Evolutionary conservation across 1,140 invertebrate genomes (phyloP), one percentile per base, ranked within the genome.

Genomic region (Metopolophium dirhodum): DNA sequence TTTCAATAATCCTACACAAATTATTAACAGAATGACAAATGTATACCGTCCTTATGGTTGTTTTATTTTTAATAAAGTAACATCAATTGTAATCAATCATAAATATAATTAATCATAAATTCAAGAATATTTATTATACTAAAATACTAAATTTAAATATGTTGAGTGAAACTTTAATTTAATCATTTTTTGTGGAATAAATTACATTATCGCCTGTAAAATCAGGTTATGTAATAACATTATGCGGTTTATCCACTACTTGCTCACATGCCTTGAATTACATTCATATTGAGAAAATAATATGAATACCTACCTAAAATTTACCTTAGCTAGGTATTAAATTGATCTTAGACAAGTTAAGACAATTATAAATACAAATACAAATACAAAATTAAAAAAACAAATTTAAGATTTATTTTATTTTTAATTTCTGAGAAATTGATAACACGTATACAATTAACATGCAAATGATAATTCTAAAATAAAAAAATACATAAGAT

Each of bases 1-100:
- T 94, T 98, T 97, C 86, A 99, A 95, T 89, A 98, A 97, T 57
- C 98, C 98, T 92, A 83, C 7, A 54, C 49, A 92, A 35, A 92
- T 47, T 51, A 88, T 35, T 35, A 88, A 88, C 61, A 35, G 11
- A n/a, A n/a, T 77, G 30, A 77, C 30, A 77, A 35, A n/a, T n/a
- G 14, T 35, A 77, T 18, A n/a, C n/a, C n/a, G n/a, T 77, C 18
- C 14, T 20, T 77, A 18, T n/a, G 14, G 14, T 77, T 77, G n/a
- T 68, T 18, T 68, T 68, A 4, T 61, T 68, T 68, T 68, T 68
- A 68, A 68, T 68, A 68, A 30, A 68, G 9, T 68, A 14, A 68
- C 18, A 77, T 77, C 14, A 77, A 77, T 77, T n/a, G 61, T n/a
- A 77, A 77, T 77, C 61, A 77, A 77, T 77, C 61, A 68, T 68